Percentiles rank a stretch among this genome's conserved stretches.
Conservation (phyloP, 2,113 vertebrate genomes). For the Thamnaconus septentrionalis region DNA sequence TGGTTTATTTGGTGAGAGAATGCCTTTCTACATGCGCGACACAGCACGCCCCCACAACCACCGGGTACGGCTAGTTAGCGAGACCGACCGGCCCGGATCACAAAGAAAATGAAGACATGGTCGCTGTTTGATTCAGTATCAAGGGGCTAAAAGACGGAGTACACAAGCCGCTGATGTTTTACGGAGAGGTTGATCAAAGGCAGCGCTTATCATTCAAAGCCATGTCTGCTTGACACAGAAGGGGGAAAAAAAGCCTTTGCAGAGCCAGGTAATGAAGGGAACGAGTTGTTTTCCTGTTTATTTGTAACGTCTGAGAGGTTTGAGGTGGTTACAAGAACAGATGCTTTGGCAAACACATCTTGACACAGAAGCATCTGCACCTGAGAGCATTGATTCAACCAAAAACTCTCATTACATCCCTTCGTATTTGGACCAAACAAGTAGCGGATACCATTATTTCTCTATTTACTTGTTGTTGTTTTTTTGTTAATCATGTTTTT, state of each 20-base stretch:
- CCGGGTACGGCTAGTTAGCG: neutral
- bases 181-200: slow-evolving; percentile 48
- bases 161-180: slow-evolving; percentile 54
- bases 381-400: no score
- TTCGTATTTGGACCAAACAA: no score
- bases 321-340: no score
- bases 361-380: no score
- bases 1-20: slow-evolving; percentile 13
- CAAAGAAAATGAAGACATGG: slow-evolving; percentile 8
- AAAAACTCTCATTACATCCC: no score
- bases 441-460: no score
- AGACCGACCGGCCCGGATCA: slow-evolving; percentile 10
- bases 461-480: no score
- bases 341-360: no score
- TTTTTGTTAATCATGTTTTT: no score
- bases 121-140: slow-evolving; percentile 45
- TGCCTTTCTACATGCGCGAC: neutral
- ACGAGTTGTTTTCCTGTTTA: slow-evolving; percentile 15
- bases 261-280: slow-evolving; percentile 30
- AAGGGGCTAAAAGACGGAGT: slow-evolving; percentile 40
- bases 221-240: slow-evolving; percentile 39
- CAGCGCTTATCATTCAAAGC: slow-evolving; percentile 56
- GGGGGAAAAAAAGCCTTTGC: slow-evolving; percentile 42
- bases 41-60: neutral
- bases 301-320: no score